A percentile compares a stretch with the other conserved stretches of the same genome.
Evolutionary conservation across 1,140 invertebrate species (phyloP).

Genomic region (Drosophila kohkoa): DNA sequence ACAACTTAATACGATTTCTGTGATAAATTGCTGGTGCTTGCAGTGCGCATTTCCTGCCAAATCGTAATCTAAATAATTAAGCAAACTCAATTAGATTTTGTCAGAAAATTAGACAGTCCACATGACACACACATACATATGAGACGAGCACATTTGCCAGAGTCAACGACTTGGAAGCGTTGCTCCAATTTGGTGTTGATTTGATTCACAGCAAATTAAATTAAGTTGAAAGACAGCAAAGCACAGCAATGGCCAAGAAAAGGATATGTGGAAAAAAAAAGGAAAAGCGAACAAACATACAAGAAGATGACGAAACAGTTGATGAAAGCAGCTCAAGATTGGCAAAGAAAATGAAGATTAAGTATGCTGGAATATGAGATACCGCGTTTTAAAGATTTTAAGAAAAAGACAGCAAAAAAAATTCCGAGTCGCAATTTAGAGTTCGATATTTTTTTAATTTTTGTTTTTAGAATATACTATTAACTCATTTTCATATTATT

Average conservation of each 20-base stretch:
- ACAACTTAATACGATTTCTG: constrained; percentile 49
- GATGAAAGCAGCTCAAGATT: constrained; percentile 10
- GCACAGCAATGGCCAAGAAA: background rate
- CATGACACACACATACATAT: constrained; percentile 18
- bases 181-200: constrained; percentile 39
- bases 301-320: constrained; percentile 10
- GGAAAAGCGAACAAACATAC: no score
- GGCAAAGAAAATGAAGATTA: background rate
- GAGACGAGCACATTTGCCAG: background rate
- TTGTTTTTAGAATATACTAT: no score
- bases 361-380: background rate
- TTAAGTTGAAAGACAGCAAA: constrained; percentile 31
- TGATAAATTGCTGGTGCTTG: constrained; percentile 63
- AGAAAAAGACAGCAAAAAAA: no score
- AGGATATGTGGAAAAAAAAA: background rate
- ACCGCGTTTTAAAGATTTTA: background rate
- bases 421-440: no score
- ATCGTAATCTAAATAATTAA: constrained; percentile 80
- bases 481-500: no score
- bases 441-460: no score
- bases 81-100: constrained; percentile 76
- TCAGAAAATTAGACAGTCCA: constrained; percentile 42
- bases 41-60: constrained; percentile 46
- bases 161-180: constrained; percentile 29
- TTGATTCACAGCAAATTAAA: constrained; percentile 47